phyloP scores from a whole-genome alignment of 2,797 vertebrate species.

The Discoglossus pictus region DNA sequence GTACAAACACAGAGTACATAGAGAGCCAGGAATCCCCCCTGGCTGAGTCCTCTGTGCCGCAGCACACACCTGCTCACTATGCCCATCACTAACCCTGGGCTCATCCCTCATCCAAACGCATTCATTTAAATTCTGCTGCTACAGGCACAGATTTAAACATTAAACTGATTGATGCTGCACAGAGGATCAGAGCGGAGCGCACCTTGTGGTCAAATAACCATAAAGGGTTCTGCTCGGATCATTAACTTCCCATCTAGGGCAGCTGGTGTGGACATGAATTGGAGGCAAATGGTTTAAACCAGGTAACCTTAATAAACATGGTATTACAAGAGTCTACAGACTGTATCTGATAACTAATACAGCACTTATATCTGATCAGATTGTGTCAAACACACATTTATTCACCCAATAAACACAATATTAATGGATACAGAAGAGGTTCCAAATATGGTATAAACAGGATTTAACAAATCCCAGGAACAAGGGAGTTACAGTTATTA shows the following conservation, averaged over 20 bases:
- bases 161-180: constrained; percentile 69
- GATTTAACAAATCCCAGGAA: too few relatives aligned
- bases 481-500: too few relatives aligned
- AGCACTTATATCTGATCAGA: too few relatives aligned
- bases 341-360: too few relatives aligned
- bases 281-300: constrained; percentile 63
- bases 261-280: constrained; percentile 68
- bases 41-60: too few relatives aligned
- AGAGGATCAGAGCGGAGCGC: constrained; percentile 65
- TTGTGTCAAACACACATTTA: too few relatives aligned
- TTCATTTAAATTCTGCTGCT: constrained; percentile 67
- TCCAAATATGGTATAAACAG: too few relatives aligned
- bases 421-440: too few relatives aligned
- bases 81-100: constrained; percentile 57
- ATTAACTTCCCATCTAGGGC: constrained; percentile 68
- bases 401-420: too few relatives aligned
- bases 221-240: constrained; percentile 68
- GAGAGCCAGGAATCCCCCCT: too few relatives aligned
- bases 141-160: constrained; percentile 65
- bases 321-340: constrained; percentile 26
- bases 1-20: too few relatives aligned
- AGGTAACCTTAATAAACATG: constrained; percentile 69
- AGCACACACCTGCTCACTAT: constrained; percentile 65
- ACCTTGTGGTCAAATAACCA: constrained; percentile 69
- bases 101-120: constrained; percentile 64